Base-by-base conservation (phyloP, 2,888 invertebrate species). In the Caradrina clavipalpis region DNA sequence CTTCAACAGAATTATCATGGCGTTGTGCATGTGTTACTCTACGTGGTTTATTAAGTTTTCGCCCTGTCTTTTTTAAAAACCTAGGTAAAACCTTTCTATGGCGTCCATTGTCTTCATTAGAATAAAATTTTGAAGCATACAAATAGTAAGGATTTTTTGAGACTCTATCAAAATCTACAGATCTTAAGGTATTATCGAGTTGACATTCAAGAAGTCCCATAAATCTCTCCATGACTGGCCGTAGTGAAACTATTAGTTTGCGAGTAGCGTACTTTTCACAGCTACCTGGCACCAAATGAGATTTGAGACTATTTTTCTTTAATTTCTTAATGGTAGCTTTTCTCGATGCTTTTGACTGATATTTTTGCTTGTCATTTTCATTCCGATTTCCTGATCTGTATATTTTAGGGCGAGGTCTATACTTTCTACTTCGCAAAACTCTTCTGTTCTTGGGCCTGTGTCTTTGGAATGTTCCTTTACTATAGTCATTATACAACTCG, bases 121-220 rank as follows among this genome's bases (percentile, higher is more conserved):
- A 55, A 39, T 49, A 51, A 3, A 50, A 56, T 51, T 66, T 71
- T 6, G 65, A 50, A 39, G 45, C 53, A 42, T 70, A 50, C 19
- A 49, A 51, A 62, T 62, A 49, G 45, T 55, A 53, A n/a, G 55
- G 65, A 22, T 66, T 17, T 8, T 45, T 31, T 21, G 39, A 50
- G 26, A 58, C 5, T 26, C 10, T 47, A 42, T 39, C 39, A 47
- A 57, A 22, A 42, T 53, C 51, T 3, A n/a, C 4, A n/a, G 80
- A 73, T 73, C 82, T 72, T 15, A 80, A 53, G 0, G 82, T 84
- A 8, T 80, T 69, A 57, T 82, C 84, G 21, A 69, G 19, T 69
- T 73, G 22, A 64, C 85, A 84, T 56, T 83, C 81, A 10, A 64
- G 58, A 21, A 73, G 67, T 0, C 59, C n/a, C 53, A 66, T 59